These are phyloP conservation scores for Nettapus auritus DNA, from an alignment of 2,113 vertebrate species.

Conservation along the genomic window DNA sequence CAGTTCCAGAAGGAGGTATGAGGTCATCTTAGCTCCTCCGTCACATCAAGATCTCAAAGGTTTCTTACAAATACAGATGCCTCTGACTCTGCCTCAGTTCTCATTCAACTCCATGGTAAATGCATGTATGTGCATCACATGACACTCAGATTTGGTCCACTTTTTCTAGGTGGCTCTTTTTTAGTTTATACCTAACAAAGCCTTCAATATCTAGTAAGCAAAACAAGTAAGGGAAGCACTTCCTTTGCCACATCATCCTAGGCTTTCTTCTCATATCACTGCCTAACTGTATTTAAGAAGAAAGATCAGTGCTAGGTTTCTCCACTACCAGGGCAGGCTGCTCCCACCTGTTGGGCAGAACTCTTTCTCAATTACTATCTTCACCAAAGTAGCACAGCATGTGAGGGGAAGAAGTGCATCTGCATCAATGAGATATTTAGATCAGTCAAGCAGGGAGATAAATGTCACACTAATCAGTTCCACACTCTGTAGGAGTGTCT, in stretches of 20 bases:
- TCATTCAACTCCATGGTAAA: too few relatives aligned
- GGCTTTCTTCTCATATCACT: background rate
- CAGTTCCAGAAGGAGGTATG: background rate
- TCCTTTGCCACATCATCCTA: background rate
- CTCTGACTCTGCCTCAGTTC: background rate
- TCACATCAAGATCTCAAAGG: background rate
- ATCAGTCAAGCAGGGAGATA: background rate
- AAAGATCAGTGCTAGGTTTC: background rate
- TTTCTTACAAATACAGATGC: background rate
- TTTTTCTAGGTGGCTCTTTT: background rate
- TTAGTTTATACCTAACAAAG: background rate
- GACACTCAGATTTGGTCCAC: background rate
- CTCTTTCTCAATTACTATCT: background rate
- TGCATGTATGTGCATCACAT: background rate
- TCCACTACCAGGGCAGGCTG: background rate
- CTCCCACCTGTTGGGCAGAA: background rate
- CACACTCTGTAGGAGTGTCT: background rate
- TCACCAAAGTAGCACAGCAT: background rate
- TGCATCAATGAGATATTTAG: background rate
- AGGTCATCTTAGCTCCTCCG: background rate
- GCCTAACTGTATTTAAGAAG: background rate
- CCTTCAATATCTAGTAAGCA: background rate
- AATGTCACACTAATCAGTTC: background rate
- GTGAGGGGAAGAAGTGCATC: background rate
- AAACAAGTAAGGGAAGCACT: background rate